Evolutionary conservation across 2,113 vertebrate genomes (phyloP).

Genomic region (western clawed frog (Xenopus tropicalis)): DNA sequence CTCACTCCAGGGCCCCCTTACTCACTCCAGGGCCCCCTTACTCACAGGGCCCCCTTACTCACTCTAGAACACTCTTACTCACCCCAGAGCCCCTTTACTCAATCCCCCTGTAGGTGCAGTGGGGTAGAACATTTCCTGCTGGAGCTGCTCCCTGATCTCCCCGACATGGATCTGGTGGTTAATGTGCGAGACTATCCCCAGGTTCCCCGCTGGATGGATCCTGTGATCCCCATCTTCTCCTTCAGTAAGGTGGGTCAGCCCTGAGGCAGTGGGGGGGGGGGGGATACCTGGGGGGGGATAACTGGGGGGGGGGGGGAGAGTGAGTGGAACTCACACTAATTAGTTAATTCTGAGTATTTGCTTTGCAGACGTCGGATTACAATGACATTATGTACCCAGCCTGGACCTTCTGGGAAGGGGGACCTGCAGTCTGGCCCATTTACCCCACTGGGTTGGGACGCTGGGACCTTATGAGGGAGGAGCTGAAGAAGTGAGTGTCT

Average conservation of each 20-base stretch:
- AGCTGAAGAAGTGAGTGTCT: slow-evolving; percentile 76
- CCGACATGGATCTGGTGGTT: slow-evolving; percentile 92
- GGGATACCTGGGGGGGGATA: too few relatives aligned
- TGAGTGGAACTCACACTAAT: too few relatives aligned
- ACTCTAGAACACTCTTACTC: too few relatives aligned
- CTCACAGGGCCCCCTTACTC: too few relatives aligned
- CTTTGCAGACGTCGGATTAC: slow-evolving; percentile 81
- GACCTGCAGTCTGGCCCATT: slow-evolving; percentile 96
- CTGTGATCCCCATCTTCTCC: slow-evolving; percentile 83
- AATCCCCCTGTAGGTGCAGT: slow-evolving; percentile 72
- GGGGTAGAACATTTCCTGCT: slow-evolving; percentile 94
- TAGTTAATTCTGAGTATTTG: too few relatives aligned
- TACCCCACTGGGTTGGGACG: slow-evolving; percentile 93
- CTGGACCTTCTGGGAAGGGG: slow-evolving; percentile 98
- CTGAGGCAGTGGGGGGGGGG: background rate
- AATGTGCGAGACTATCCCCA: slow-evolving; percentile 96
- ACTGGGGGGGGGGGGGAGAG: background rate
- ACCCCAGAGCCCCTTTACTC: too few relatives aligned
- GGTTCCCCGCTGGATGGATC: slow-evolving; percentile 83
- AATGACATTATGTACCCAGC: slow-evolving; percentile 97
- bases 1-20: too few relatives aligned
- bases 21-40: too few relatives aligned
- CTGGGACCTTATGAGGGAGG: slow-evolving; percentile 94
- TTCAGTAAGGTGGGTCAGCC: slow-evolving; percentile 87
- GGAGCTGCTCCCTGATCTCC: slow-evolving; percentile 75